phyloP scores from a whole-genome alignment of 2,113 vertebrate species.

The Ctenodactylus gundi region DNA sequence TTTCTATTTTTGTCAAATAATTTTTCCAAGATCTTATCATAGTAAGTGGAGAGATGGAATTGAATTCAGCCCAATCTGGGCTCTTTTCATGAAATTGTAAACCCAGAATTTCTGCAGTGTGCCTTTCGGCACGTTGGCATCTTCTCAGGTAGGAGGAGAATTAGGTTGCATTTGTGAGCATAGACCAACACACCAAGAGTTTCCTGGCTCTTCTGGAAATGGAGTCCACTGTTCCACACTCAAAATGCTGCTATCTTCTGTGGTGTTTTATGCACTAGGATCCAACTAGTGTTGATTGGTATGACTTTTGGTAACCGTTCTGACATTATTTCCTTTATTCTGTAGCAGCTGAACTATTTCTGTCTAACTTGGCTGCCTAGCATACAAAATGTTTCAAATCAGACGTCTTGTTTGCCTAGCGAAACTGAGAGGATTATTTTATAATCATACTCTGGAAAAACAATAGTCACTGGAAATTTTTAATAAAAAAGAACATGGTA shows the following conservation, averaged over 20 bases:
- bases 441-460: constrained; percentile 66
- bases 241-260: not conserved
- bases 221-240: not conserved
- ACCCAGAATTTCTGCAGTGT: fast-evolving
- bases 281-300: constrained; percentile 9
- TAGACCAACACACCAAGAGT: not conserved
- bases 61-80: not conserved
- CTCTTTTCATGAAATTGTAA: not conserved
- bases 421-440: constrained; percentile 74
- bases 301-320: constrained; percentile 22
- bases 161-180: not conserved
- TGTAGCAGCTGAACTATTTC: constrained; percentile 35
- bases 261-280: not conserved
- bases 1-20: constrained; percentile 31
- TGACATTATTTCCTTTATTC: constrained; percentile 35
- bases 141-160: not conserved
- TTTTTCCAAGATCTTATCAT: not conserved
- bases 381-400: constrained; percentile 44
- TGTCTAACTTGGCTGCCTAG: constrained; percentile 53
- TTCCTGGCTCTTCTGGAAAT: not conserved
- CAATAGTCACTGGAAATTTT: constrained; percentile 76
- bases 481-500: constrained; percentile 61
- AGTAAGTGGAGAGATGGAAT: not conserved
- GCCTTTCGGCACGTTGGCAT: not conserved
- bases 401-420: constrained; percentile 50